Base-by-base conservation (phyloP, 2,113 vertebrate species). In the Scomber japonicus region DNA sequence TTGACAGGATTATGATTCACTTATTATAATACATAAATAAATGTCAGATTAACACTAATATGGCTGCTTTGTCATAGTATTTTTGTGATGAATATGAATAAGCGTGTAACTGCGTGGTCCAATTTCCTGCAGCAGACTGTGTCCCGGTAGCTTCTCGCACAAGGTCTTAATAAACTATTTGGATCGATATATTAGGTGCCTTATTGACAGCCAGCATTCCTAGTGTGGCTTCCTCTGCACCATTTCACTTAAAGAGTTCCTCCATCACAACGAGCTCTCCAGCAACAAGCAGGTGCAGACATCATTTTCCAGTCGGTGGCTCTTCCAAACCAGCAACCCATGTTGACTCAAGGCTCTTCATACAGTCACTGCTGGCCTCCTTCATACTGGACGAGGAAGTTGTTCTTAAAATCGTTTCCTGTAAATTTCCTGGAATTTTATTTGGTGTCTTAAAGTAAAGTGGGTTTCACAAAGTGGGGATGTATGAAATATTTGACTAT, bases 371-470 rank as follows among this genome's bases (percentile, higher is more conserved):
- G 60, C 24, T 48, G 63, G 57, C 11, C 44, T 12, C 2, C 17
- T 69, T 51, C 30, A 53, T 5, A 13, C 44, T 66, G 59, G 3
- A 74, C 35, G 19, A 82, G 67, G 78, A 89, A 71, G 73, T 75
- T 77, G 64, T 79, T 90, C 59, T 78, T 78, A 61, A 76, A 78
- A 60, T 69, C 30, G 3, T 54, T 72, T 62, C 30, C 61, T 80
- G 68, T 78, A 11, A 24, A 66, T 82, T 64, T 60, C 11, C 19
- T 5, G 5, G 27, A 17, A 60, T 70, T 82, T 67, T 87, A 77
- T 78, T 80, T 74, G 80, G n/a, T 14, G 59, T 78, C 57, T 70
- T 64, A 60, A 80, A 80, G 80, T 64, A 78, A 78, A 84, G 81
- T 80, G 78, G 24, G 24, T 49, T 53, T 80, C 49, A 64, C 49